phyloP scores from a whole-genome alignment of 2,888 invertebrate genomes.

The Bombylius discolor region DNA sequence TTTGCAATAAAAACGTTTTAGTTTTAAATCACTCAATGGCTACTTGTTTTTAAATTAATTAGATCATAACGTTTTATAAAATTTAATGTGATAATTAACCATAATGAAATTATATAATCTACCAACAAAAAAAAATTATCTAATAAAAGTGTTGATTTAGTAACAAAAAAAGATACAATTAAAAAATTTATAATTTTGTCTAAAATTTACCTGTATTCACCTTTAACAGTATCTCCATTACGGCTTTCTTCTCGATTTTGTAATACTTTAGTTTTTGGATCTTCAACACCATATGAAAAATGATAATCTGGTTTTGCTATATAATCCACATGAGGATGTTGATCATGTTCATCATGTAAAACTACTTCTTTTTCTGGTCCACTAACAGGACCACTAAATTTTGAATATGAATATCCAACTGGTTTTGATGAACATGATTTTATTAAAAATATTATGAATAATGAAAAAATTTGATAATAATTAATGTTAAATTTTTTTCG shows the following conservation, averaged over 20 bases:
- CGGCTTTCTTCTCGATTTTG: constrained; percentile 60
- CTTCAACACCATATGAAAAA: constrained; percentile 64
- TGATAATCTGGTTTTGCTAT: constrained; percentile 62
- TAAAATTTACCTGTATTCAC: constrained; percentile 52
- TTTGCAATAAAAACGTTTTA: too few species aligned
- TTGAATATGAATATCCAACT: constrained; percentile 55
- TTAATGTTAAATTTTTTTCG: background rate
- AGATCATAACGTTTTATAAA: background rate
- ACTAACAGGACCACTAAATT: constrained; percentile 62
- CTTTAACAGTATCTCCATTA: constrained; percentile 56
- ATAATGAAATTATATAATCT: background rate
- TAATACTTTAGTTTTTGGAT: constrained; percentile 56
- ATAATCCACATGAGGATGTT: constrained; percentile 50
- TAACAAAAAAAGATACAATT: background rate
- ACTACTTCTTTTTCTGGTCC: constrained; percentile 40
- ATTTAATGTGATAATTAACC: background rate
- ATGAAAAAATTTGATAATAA: too few species aligned
- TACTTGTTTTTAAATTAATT: too few species aligned
- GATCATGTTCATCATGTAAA: constrained; percentile 24
- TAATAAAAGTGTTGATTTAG: background rate
- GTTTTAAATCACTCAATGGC: too few species aligned
- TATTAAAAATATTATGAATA: background rate
- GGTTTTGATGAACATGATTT: constrained; percentile 17
- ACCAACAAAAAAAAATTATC: background rate
- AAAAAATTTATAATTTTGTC: background rate